phyloP scores from a whole-genome alignment of 2,113 vertebrate species.

The Prochilodus magdalenae region DNA sequence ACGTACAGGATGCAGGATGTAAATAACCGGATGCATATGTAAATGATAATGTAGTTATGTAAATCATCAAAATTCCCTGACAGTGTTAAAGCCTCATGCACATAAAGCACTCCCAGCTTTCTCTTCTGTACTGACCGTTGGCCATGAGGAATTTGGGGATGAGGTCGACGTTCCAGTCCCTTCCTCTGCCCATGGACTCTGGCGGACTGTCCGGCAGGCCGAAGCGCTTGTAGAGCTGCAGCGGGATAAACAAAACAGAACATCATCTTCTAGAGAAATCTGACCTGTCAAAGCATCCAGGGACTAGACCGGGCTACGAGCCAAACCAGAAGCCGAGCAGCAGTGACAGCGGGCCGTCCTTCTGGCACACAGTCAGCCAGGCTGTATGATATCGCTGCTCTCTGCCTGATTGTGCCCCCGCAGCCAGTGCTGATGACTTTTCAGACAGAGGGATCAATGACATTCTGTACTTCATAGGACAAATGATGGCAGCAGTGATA shows the following conservation, averaged over 20 bases:
- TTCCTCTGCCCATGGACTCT: slow-evolving; percentile 87
- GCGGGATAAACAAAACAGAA: background rate
- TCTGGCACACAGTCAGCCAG: background rate
- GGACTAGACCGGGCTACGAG: background rate
- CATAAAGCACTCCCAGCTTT: no score
- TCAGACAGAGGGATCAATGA: no score
- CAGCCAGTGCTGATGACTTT: no score
- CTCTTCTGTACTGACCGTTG: slow-evolving; percentile 78
- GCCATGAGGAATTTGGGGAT: slow-evolving; percentile 95
- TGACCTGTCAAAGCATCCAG: background rate
- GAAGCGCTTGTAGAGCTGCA: slow-evolving; percentile 89
- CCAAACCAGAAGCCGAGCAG: background rate
- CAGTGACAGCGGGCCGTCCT: background rate
- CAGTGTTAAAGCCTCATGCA: no score
- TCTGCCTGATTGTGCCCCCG: background rate
- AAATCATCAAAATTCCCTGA: no score
- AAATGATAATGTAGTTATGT: no score
- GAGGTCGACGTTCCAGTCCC: slow-evolving; percentile 93
- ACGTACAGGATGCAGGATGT: no score
- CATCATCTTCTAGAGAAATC: background rate
- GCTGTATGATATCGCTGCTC: background rate
- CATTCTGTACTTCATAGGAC: no score
- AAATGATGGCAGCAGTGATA: no score
- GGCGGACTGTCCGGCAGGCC: slow-evolving; percentile 80
- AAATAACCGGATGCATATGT: no score